Conservation (phyloP, 2,113 vertebrate genomes). For the Corapipo altera region DNA sequence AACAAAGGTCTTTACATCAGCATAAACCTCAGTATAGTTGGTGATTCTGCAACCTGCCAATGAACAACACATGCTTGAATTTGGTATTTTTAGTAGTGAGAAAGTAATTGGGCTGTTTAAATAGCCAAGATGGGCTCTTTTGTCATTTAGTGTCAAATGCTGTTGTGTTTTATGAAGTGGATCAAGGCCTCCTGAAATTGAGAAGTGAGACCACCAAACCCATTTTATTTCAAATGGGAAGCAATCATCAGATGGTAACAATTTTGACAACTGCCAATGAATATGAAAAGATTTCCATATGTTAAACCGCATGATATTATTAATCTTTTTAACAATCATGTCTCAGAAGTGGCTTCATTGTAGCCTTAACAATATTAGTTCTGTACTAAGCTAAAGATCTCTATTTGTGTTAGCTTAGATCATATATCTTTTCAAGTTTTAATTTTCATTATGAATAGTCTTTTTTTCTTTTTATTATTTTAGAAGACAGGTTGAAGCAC, state of each 20-base stretch:
- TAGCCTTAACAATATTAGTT: background rate
- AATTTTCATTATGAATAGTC: background rate
- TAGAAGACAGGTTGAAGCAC: background rate
- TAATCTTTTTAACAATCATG: background rate
- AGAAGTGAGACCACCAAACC: background rate
- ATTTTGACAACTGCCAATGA: background rate
- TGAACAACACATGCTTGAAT: background rate
- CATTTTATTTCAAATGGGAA: background rate
- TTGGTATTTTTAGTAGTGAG: background rate
- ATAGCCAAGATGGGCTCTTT: background rate
- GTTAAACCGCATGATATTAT: background rate
- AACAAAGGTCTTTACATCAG: background rate
- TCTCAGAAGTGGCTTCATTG: background rate
- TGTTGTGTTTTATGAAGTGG: background rate
- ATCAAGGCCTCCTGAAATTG: background rate
- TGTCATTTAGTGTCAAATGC: background rate
- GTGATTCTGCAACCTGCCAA: background rate
- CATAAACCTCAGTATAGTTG: background rate
- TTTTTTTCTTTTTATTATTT: background rate
- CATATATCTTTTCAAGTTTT: background rate
- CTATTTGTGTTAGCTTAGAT: background rate
- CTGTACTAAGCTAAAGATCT: background rate
- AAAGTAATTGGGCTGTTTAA: background rate
- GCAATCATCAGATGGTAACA: background rate
- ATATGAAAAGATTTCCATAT: background rate